phyloP scores from a whole-genome alignment of 2,113 vertebrate genomes.

The Halichoerus grypus region DNA sequence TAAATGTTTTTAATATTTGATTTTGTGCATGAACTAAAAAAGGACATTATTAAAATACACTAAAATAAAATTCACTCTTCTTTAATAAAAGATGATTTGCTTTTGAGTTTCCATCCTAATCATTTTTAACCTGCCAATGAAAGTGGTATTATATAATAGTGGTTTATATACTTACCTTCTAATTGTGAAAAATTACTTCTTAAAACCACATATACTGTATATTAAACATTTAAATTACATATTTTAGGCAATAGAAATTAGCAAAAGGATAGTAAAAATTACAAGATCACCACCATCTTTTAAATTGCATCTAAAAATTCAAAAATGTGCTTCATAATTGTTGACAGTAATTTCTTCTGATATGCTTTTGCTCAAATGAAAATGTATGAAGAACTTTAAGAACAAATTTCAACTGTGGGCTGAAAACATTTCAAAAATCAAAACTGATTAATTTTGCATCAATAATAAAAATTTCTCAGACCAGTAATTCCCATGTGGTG shows the following conservation, averaged over 20 bases:
- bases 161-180: neutral
- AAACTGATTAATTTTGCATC: conserved; percentile 7
- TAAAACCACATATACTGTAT: neutral
- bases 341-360: conserved; percentile 1
- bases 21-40: neutral
- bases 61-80: conserved; percentile 24
- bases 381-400: neutral
- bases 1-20: conserved; percentile 14
- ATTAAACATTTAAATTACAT: conserved; percentile 24
- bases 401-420: neutral
- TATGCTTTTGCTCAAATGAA: conserved; percentile 13
- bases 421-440: conserved; percentile 22
- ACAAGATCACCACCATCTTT: neutral
- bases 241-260: conserved; percentile 19
- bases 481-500: conserved; percentile 10
- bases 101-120: conserved; percentile 11
- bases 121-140: neutral
- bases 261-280: conserved; percentile 19
- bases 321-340: neutral
- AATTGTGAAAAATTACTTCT: neutral
- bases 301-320: neutral
- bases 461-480: neutral
- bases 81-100: conserved; percentile 12
- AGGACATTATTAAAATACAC: neutral
- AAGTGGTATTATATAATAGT: neutral